phyloP scores from a whole-genome alignment of 1,140 invertebrate genomes.

The Brachionus asplanchnoidis region DNA sequence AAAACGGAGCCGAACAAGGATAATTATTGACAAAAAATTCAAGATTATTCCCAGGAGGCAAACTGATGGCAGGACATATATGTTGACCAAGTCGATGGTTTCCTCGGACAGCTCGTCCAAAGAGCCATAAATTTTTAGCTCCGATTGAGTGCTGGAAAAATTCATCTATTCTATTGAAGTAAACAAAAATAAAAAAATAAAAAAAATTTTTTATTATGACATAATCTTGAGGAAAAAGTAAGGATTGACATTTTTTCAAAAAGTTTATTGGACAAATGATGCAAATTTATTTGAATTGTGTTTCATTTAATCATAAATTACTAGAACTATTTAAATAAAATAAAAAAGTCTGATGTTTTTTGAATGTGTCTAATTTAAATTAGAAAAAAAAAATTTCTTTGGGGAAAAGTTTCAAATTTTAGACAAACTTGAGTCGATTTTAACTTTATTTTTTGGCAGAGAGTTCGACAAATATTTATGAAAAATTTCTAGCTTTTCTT shows the following conservation, averaged over 20 bases:
- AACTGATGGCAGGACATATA: neutral
- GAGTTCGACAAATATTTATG: neutral
- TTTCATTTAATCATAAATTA: neutral
- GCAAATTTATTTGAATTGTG: neutral
- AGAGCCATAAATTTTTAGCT: neutral
- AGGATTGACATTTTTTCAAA: neutral
- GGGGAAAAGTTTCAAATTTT: neutral
- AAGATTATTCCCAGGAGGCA: conserved; percentile 12
- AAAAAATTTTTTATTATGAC: neutral
- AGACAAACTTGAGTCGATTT: neutral
- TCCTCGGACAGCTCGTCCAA: neutral
- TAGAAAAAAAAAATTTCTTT: neutral
- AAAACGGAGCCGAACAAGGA: neutral
- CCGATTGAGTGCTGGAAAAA: neutral
- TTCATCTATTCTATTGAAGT: neutral
- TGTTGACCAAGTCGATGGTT: conserved; percentile 3
- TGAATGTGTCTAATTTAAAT: neutral
- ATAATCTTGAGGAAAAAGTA: neutral
- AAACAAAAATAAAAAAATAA: neutral
- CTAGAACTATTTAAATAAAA: neutral
- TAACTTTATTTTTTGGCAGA: neutral
- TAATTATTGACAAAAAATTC: neutral
- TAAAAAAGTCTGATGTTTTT: neutral
- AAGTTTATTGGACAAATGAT: neutral
- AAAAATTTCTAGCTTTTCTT: neutral